Base-by-base conservation (phyloP, 2,888 invertebrate species). In the Lutraria lutraria region DNA sequence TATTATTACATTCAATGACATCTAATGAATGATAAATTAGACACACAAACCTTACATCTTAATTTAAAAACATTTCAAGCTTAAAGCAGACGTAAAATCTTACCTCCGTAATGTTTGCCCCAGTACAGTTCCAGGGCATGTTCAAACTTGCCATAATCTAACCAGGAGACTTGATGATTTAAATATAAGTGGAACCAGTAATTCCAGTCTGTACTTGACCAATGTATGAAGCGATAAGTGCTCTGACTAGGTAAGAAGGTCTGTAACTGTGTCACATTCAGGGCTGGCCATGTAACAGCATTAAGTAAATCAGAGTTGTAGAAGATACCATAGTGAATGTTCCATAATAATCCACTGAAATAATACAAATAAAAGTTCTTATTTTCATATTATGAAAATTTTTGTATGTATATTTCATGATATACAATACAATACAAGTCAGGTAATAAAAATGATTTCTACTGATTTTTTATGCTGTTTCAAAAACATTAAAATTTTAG, bases 261-360 rank as follows among this genome's bases (percentile, higher is more conserved):
- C 81, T 88, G 83, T 8, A 90, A 54, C 31, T 34, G 31, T n/a
- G 25, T 68, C 19, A 79, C 31, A 72, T 90, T 80, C 0, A 91
- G 68, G 21, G 80, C 21, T 43, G 93, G 92, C 93, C 93, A 93
- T 52, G 92, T 90, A 21, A 81, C 81, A 12, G 93, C 88, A 81
- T 93, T 92, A 34, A 94, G 86, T 21, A 90, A 72, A 21, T 54
- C 80, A 10, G 76, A 86, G 25, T 89, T 52, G 81, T 84, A 85
- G 60, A 84, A 83, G 8, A 91, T 79, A 34, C 81, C 91, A 85
- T 91, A 92, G 25, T 60, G 86, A 53, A 89, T 83, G 80, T 81
- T 88, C 92, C 92, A 92, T n/a, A 92, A 54, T 86, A 87, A 88
- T 8, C 91, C 91, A 82, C 92, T 92, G 85, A 79, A 85, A 84